Base-by-base conservation (phyloP, 2,797 vertebrate species). In the Picus viridis region DNA sequence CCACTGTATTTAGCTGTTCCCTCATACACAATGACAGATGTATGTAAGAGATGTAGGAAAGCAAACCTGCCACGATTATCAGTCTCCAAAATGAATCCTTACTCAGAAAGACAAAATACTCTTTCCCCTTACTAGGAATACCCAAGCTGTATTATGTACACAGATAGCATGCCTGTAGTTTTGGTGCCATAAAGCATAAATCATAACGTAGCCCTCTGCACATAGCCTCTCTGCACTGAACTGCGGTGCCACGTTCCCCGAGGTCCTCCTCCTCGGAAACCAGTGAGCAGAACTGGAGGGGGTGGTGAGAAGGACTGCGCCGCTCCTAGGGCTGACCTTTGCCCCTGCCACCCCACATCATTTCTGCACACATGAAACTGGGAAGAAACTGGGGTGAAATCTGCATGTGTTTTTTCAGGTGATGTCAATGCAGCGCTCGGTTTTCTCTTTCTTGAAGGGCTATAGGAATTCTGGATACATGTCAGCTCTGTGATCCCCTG, bases 171-270 rank as follows among this genome's bases (percentile, higher is more conserved):
- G 93, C 89, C 86, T 2, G 29, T 89, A 69, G 89, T 92, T 95
- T 92, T 30, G 62, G 92, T 95, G 95, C 93, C 93, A 95, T 49
- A n/a, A 93, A 94, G 72, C 86, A 95, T 92, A 95, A 95, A 96
- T 96, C 94, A 89, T 15, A 67, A 51, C 71, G 67, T 56, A 63
- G 83, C 94, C 86, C 64, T 36, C 22, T 54, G 92, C 88, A 94
- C 83, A 83, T 53, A 75, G 82, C 86, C 88, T 80, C 86, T 80
- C 32, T 39, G 77, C 61, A 15, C 41, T 43, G 93, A 85, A 51
- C 88, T 32, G 43, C 83, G 41, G 47, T 92, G 95, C 83, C 77
- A 39, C 10, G 1, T 80, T 32, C 88, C 94, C 93, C 0, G 29
- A 57, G 95, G 93, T 81, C 39, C 89, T 83, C 69, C 86, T 81